These are phyloP conservation scores for Lycophotia porphyrea DNA, from an alignment of 2,888 invertebrate genomes.

Conservation along the genomic window DNA sequence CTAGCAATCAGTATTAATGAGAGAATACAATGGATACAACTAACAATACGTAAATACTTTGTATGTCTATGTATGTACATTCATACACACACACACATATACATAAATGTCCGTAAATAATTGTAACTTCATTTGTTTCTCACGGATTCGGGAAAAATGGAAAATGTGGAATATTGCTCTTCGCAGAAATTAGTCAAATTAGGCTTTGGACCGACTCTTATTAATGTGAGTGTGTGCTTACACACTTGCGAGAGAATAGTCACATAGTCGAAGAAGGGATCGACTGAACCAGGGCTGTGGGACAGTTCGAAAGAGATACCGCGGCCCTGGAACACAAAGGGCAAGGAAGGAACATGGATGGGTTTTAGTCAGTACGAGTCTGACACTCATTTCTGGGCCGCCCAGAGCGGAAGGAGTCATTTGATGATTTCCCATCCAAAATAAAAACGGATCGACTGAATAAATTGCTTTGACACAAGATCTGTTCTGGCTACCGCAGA, in stretches of 20 bases:
- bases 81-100: conserved; percentile 9
- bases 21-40: conserved; percentile 49
- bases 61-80: background rate
- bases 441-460: background rate
- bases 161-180: conserved; percentile 1
- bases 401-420: too few species aligned
- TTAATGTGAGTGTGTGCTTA: background rate
- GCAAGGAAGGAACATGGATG: too few species aligned
- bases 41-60: conserved; percentile 24
- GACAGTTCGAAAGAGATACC: too few species aligned
- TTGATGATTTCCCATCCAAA: too few species aligned
- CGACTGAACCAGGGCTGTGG: too few species aligned
- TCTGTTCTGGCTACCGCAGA: background rate
- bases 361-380: too few species aligned
- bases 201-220: background rate
- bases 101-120: conserved; percentile 30
- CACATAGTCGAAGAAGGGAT: background rate
- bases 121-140: conserved; percentile 34
- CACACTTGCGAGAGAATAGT: background rate
- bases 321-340: too few species aligned
- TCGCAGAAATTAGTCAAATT: background rate
- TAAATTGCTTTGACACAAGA: background rate
- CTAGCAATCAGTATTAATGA: conserved; percentile 38
- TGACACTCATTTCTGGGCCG: too few species aligned
- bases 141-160: conserved; percentile 12